Base-by-base conservation (phyloP, 2,888 invertebrate species). In the Chromoteleia sp. region DNA sequence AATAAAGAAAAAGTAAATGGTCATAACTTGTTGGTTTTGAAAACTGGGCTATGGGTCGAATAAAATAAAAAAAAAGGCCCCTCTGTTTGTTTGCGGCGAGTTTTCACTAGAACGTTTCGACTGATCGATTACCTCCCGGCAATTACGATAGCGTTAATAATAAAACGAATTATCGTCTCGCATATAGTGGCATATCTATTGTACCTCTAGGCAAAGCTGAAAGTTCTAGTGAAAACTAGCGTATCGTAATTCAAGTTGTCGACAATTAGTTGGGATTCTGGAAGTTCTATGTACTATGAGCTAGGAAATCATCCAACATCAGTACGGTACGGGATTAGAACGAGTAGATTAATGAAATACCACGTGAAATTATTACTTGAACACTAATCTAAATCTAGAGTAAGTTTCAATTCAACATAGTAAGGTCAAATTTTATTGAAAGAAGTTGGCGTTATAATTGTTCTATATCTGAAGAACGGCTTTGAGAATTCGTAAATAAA, bases 301-400 rank as follows among this genome's bases (percentile, higher is more conserved):
- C 90, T 91, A 90, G 89, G 89, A 88, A 89, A 87, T 89, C 89
- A 89, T 88, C 88, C 88, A 91, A 91, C 87, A 88, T 84, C 86
- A 89, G 88, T 89, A 89, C 87, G 84, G 87, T 80, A 77, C 76
- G 56, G 77, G 79, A 58, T 71, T 80, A 48, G 74, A 81, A 75
- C 61, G 75, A 75, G 50, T 74, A 71, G 65, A 81, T 67, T 61
- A 75, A 78, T 71, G 68, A 78, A 65, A 81, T 61, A 81, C 59
- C 61, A 73, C 61, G 73, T 73, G 50, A 67, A 81, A 68, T 71
- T 68, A 54, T 77, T 77, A 74, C 63, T 71, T 45, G 73, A 77
- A 81, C 50, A 74, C 77, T 81, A 81, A 61, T 61, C 77, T 81
- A 71, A 77, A 56, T 59, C 77, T 76, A 73, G 48, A 73, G 41